Evolutionary conservation across 1,140 invertebrate species (phyloP).

Genomic region (Lepidotrigona ventralis): DNA sequence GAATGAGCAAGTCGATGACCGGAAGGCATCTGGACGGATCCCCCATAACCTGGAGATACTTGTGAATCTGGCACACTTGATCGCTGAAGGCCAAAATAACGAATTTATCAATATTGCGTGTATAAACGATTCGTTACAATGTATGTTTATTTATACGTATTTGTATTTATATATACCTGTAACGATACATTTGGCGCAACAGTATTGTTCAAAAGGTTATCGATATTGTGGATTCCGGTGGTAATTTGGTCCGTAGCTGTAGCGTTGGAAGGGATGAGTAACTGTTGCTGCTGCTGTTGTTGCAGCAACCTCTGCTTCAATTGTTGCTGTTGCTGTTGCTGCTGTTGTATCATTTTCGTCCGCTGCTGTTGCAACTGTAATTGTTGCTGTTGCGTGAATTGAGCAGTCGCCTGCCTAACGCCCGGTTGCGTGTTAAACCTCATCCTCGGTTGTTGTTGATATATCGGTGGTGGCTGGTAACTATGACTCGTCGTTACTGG

Average conservation of each 20-base stretch:
- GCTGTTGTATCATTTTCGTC: slow-evolving; percentile 74
- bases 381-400: slow-evolving; percentile 75
- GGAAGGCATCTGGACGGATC: slow-evolving; percentile 79
- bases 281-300: slow-evolving; percentile 86
- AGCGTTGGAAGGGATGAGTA: slow-evolving; percentile 85
- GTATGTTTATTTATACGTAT: too few relatives aligned
- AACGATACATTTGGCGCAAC: slow-evolving; percentile 90
- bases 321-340: slow-evolving; percentile 72
- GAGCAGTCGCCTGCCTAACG: slow-evolving; percentile 68
- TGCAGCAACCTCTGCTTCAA: slow-evolving; percentile 83
- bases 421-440: slow-evolving; percentile 74
- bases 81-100: slow-evolving; percentile 75
- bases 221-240: slow-evolving; percentile 86
- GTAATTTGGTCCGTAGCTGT: slow-evolving; percentile 83
- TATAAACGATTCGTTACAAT: not conserved
- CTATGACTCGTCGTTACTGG: slow-evolving; percentile 77
- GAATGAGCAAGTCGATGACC: slow-evolving; percentile 78
- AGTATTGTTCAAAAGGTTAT: slow-evolving; percentile 88
- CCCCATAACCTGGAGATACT: slow-evolving; percentile 84
- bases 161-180: slow-evolving; percentile 75
- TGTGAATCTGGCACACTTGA: slow-evolving; percentile 87
- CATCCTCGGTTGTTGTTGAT: slow-evolving; percentile 76
- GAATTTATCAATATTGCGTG: not conserved
- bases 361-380: slow-evolving; percentile 75
- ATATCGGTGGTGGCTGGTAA: slow-evolving; percentile 80